phyloP scores from a whole-genome alignment of 2,113 vertebrate species.

The Cinclus cinclus region DNA sequence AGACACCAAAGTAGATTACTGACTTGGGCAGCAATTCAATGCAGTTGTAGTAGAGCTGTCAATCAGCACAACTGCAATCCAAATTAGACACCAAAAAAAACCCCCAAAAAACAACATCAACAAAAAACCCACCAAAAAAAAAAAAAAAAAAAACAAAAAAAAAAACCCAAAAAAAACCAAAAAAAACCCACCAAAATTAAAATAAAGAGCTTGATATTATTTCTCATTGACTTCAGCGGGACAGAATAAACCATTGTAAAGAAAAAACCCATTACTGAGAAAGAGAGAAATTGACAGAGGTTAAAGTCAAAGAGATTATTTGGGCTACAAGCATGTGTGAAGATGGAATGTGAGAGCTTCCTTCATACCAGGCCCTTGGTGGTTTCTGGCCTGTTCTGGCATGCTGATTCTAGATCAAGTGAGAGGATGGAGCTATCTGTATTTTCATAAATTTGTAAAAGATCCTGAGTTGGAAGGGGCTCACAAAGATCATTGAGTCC shows the following conservation, averaged over 20 bases:
- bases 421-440: background rate
- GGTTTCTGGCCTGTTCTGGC: background rate
- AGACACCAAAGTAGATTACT: slow-evolving; percentile 54
- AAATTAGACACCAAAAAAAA: background rate
- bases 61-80: slow-evolving; percentile 26
- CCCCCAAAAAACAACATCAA: too few species aligned
- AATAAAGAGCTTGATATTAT: background rate
- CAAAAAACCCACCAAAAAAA: background rate
- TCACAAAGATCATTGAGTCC: background rate
- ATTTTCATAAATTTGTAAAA: background rate
- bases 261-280: background rate
- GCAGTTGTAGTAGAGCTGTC: slow-evolving; percentile 31
- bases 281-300: background rate
- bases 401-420: background rate
- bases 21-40: slow-evolving; percentile 51
- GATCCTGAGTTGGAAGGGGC: background rate
- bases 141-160: background rate
- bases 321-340: background rate
- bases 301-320: background rate
- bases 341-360: background rate
- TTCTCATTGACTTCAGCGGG: background rate
- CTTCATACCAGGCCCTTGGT: background rate
- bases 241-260: background rate
- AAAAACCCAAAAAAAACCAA: too few species aligned
- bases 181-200: background rate